phyloP scores from a whole-genome alignment of 2,113 vertebrate species.

The Sigmodon hispidus region DNA sequence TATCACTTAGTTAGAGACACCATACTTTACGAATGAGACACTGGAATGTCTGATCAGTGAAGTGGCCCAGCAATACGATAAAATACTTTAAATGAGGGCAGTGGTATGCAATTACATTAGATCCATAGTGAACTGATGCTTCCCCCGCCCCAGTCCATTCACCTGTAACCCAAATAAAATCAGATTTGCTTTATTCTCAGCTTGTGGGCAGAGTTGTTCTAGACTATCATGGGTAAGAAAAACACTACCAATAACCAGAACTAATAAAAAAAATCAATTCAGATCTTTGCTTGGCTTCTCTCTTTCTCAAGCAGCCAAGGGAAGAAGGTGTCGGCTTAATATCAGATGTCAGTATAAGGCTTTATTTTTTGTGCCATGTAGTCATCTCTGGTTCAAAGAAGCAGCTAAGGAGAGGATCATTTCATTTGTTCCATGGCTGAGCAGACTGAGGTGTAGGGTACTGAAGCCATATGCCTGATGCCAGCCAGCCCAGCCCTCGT shows the following conservation, averaged over 20 bases:
- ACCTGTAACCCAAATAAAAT: constrained; percentile 52
- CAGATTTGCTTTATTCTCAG: constrained; percentile 24
- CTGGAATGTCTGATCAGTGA: not conserved
- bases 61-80: not conserved
- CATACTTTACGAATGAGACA: not conserved
- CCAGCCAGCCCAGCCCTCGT: not conserved
- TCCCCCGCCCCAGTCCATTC: constrained; percentile 18
- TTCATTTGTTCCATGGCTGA: not conserved
- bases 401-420: not conserved
- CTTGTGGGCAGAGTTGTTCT: not conserved
- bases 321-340: constrained; percentile 9
- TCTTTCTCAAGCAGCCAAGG: not conserved
- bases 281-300: constrained; percentile 35
- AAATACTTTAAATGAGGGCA: constrained; percentile 24
- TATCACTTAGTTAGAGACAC: constrained; percentile 30
- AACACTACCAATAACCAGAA: constrained; percentile 24
- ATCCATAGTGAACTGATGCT: not conserved
- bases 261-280: not conserved
- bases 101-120: not conserved
- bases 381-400: not conserved
- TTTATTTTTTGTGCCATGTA: not conserved
- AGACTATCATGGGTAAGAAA: constrained; percentile 58
- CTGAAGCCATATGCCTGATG: not conserved
- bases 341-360: not conserved
- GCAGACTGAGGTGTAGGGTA: constrained; percentile 9